These are phyloP conservation scores for Arge pagana DNA, from an alignment of 2,888 invertebrate species.

Conservation along the genomic window DNA sequence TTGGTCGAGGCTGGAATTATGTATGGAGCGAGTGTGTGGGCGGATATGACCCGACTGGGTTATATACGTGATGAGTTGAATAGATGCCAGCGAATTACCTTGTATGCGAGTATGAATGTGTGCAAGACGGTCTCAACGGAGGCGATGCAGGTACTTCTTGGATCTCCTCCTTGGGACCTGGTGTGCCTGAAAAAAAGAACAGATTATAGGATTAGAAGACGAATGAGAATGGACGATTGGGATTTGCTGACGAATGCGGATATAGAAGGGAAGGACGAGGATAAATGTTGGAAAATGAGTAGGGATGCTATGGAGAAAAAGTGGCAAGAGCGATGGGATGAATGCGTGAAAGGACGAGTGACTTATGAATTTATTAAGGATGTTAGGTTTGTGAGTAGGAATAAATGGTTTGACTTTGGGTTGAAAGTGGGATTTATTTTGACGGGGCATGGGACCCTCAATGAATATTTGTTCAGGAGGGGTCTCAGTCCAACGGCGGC, in stretches of 20 bases:
- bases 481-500: neutral
- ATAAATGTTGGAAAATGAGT: neutral
- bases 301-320: neutral
- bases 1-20: neutral
- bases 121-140: conserved; percentile 30
- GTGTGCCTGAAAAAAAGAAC: conserved; percentile 12
- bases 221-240: neutral
- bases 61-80: conserved; percentile 7
- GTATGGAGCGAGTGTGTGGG: conserved; percentile 4
- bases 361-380: conserved; percentile 14
- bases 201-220: neutral
- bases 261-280: neutral
- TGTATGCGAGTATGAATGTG: conserved; percentile 25
- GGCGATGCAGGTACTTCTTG: conserved; percentile 29
- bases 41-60: neutral
- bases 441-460: conserved; percentile 20
- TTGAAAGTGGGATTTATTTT: conserved; percentile 11
- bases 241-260: conserved; percentile 13
- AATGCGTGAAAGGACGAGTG: neutral
- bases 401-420: neutral
- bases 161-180: conserved; percentile 28
- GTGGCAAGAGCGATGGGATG: conserved; percentile 24
- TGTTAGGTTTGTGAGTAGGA: neutral
- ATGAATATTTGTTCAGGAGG: conserved; percentile 2
- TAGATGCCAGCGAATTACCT: conserved; percentile 19